These are phyloP conservation scores for Axinella damicornis DNA, from an alignment of 37 sponge, comb jelly and placozoan genomes.

Conservation along the genomic window DNA sequence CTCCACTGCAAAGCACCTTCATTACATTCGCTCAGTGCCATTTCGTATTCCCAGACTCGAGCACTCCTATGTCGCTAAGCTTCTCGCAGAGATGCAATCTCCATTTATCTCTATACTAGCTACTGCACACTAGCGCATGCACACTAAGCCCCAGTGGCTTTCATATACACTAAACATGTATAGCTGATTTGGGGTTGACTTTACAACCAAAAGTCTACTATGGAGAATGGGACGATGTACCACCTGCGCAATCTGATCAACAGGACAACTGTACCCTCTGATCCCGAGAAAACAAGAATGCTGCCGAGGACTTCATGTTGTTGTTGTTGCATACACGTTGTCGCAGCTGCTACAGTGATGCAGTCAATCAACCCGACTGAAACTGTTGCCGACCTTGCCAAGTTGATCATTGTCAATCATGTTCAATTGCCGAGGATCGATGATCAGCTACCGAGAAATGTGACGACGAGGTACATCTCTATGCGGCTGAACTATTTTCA, in stretches of 20 bases:
- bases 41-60: no score
- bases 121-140: no score
- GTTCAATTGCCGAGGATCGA: conserved; percentile 1
- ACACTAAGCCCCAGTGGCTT: no score
- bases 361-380: background rate
- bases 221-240: conserved; percentile 49
- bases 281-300: conserved; percentile 44
- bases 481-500: no score
- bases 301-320: conserved; percentile 47
- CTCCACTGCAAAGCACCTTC: no score
- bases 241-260: conserved; percentile 39
- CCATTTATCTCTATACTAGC: no score
- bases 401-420: background rate
- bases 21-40: no score
- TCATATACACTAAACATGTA: no score
- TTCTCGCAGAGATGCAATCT: no score
- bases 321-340: conserved; percentile 34
- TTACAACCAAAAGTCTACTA: conserved; percentile 11
- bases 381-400: background rate
- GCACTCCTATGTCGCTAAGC: no score
- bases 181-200: conserved; percentile 11
- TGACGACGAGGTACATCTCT: no score
- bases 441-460: background rate
- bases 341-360: conserved; percentile 29
- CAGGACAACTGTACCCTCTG: conserved; percentile 18